Evolutionary conservation across 2,888 invertebrate genomes (phyloP), one percentile per base, ranked within the genome.

Genomic region (Ennomos erosarius): DNA sequence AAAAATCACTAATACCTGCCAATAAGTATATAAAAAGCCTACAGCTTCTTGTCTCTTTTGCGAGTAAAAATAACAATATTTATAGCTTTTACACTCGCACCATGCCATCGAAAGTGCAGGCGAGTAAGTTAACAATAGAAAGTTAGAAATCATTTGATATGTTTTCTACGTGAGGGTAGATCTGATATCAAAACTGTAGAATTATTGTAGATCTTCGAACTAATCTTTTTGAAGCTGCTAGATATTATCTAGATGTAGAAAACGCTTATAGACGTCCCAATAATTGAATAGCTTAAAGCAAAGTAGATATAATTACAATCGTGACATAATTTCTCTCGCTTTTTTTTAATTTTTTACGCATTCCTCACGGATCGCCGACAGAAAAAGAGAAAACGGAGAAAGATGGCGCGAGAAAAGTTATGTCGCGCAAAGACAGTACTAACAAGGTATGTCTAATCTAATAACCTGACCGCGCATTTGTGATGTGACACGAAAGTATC

Each of bases 251-350:
- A 39, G n/a, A 39, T 26, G 6, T 35, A 46, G 13, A 10, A 35
- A 36, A 13, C 38, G 43, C 36, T 48, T 43, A 11, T 5, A 9
- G 45, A 10, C 37, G 5, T 8, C 13, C 13, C 16, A 10, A 9
- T 40, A 13, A 34, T 34, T 11, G 10, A 13, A 43, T 42, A 11
- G 40, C 10, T 37, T 1, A 26, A 33, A 33, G n/a, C 26, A 4
- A 33, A 38, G 26, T 37, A 26, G 33, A 48, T 33, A 10, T 40
- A 46, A 12, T 34, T 26, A 36, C 43, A 9, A 52, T 40, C 68
- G 68, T 70, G 70, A 69, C 71, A 68, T 69, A 65, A 70, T 71
- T 68, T 68, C 53, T 68, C 65, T 68, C 59, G 67, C 58, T 59
- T 46, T 40, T 43, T 54, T 62, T 55, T 38, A 45, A 58, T 56